Base-by-base conservation (phyloP, 2,888 invertebrate genomes). In the Anaspis maculata region DNA sequence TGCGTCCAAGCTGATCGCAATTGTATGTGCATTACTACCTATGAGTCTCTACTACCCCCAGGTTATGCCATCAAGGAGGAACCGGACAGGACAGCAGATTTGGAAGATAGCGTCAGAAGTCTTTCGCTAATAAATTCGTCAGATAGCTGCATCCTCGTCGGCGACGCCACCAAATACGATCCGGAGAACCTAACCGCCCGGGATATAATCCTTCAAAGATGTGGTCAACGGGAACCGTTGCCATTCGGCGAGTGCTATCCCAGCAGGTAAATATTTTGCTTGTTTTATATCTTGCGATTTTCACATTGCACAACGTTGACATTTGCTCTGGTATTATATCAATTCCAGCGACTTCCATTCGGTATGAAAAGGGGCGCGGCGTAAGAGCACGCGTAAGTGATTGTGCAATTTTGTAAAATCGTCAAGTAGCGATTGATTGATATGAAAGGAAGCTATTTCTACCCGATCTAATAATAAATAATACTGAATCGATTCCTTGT, bases 211-310 rank as follows among this genome's bases (percentile, higher is more conserved):
- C 67, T 85, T 44, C 71, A 76, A 54, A 74, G 75, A 64, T 86
- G 85, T 62, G 69, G 68, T 44, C 84, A 85, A 64, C 64, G 69
- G 13, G 71, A 73, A 45, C 70, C 76, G 25, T 52, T 77, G 44
- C 62, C 65, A 37, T 85, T 85, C 68, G 70, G 73, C 61, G 69
- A 73, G 65, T 73, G 76, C 59, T 85, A 82, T 64, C 72, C 78
- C 42, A 68, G 74, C 51, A 61, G 70, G 79, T 80, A 59, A 72
- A n/a, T n/a, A n/a, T n/a, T n/a, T n/a, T n/a, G n/a, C n/a, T n/a
- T n/a, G n/a, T n/a, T n/a, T n/a, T n/a, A n/a, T n/a, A n/a, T n/a
- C n/a, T n/a, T n/a, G n/a, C n/a, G n/a, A n/a, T n/a, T n/a, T n/a
- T n/a, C n/a, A n/a, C n/a, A n/a, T n/a, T n/a, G n/a, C n/a, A n/a